A percentile compares a stretch with the other conserved stretches of the same genome.
These are phyloP conservation scores for Heliconius charithonia DNA, from an alignment of 2,888 invertebrate species.

Conservation along the genomic window DNA sequence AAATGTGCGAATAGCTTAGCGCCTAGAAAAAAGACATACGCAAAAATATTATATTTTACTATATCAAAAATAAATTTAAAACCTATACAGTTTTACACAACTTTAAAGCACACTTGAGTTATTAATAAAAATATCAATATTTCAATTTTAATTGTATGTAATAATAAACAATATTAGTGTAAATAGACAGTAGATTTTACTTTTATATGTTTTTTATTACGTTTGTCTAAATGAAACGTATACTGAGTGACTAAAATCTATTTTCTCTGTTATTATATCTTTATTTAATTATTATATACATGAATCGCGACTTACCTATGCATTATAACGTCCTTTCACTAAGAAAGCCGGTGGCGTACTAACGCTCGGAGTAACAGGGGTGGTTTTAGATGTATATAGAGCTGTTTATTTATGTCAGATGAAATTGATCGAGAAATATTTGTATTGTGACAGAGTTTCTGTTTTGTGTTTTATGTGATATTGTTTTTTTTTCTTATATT, in stretches of 20 bases:
- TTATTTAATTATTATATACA: background rate
- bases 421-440: slow-evolving; percentile 11
- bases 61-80: background rate
- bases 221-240: too few relatives aligned
- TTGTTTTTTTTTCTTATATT: too few relatives aligned
- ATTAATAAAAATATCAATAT: slow-evolving; percentile 11
- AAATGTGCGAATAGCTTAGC: too few relatives aligned
- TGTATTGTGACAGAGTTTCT: background rate
- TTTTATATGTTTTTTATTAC: background rate
- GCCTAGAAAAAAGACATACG: background rate
- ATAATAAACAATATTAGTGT: background rate
- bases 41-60: background rate
- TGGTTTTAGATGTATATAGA: slow-evolving; percentile 56
- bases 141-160: background rate
- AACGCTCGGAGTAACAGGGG: slow-evolving; percentile 57
- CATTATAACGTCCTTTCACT: slow-evolving; percentile 59
- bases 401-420: slow-evolving; percentile 53
- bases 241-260: background rate
- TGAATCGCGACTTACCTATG: slow-evolving; percentile 58
- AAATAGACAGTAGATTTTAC: background rate
- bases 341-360: slow-evolving; percentile 60
- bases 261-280: background rate
- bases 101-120: background rate
- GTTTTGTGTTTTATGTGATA: background rate
- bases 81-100: background rate